Conservation (phyloP, 2,888 invertebrate genomes). For the Cheiracanthium punctorium region DNA sequence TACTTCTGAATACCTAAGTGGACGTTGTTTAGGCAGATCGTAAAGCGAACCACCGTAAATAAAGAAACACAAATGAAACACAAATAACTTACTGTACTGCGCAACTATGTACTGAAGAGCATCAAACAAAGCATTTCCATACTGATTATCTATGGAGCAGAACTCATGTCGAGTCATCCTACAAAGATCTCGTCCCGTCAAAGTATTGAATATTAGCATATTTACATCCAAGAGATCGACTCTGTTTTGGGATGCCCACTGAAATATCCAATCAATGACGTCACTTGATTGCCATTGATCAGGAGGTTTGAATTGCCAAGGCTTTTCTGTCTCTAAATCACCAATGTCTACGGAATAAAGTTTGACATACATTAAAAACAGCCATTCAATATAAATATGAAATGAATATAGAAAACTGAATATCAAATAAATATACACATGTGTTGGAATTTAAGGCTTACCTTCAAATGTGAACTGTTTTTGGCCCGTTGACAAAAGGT, state of each 20-base stretch:
- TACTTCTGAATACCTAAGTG: too few relatives aligned
- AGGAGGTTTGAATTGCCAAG: constrained; percentile 70
- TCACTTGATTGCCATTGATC: constrained; percentile 71
- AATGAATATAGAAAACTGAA: too few relatives aligned
- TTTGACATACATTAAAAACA: too few relatives aligned
- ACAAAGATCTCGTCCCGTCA: constrained; percentile 70
- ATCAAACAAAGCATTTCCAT: constrained; percentile 68
- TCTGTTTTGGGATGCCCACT: constrained; percentile 70
- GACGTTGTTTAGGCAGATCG: too few relatives aligned
- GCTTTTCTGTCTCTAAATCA: constrained; percentile 48
- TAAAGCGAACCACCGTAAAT: too few relatives aligned
- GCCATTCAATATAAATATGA: too few relatives aligned
- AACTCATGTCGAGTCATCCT: constrained; percentile 71
- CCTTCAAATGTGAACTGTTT: constrained; percentile 63
- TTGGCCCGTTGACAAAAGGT: constrained; percentile 35
- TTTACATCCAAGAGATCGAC: constrained; percentile 71
- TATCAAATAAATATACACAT: too few relatives aligned
- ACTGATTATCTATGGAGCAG: constrained; percentile 68
- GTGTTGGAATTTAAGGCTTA: neutral
- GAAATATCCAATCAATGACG: constrained; percentile 72
- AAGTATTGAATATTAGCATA: constrained; percentile 69
- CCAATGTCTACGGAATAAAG: constrained; percentile 36
- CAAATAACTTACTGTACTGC: constrained; percentile 64
- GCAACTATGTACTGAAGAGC: constrained; percentile 65
- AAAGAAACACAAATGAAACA: too few relatives aligned